Base-by-base conservation (phyloP, 1,140 invertebrate genomes). In the Agraylea sexmaculata region DNA sequence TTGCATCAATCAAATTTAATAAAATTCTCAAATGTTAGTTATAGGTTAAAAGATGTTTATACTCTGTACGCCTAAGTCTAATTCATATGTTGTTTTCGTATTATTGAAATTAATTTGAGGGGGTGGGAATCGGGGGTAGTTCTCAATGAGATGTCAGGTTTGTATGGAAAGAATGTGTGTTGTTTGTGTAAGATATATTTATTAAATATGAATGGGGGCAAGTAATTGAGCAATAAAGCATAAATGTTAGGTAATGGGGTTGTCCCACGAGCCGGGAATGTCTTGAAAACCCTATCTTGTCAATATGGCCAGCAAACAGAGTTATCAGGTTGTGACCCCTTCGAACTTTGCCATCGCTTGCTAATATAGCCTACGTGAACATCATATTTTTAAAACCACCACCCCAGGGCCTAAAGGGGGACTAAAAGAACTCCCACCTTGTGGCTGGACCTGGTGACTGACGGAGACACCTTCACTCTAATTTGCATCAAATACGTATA, bases 211-310 rank as follows among this genome's bases (percentile, higher is more conserved):
- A 20, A 18, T 35, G 18, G 22, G 13, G 18, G 18, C 13, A 6
- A n/a, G 22, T 37, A 20, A 37, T 25, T 37, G n/a, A n/a, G n/a
- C n/a, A n/a, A n/a, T 23, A 25, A 37, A 16, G 2, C 37, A 16
- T 7, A 25, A 16, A 10, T 17, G 18, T 28, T 41, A 15, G 16
- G 19, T 7, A 32, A 4, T 27, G 17, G 15, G 17, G 10, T 12
- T 12, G 16, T 16, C 10, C 32, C 21, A 19, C 39, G 44, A 38
- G 40, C 34, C 33, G 33, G 12, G 36, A 27, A 49, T 49, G 39
- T 21, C 43, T 45, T 49, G 43, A 49, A 49, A 49, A 49, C 46
- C 46, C 43, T 43, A 49, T 49, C 46, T 45, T 42, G 43, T 49
- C 46, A 45, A 49, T 45, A 49, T 49, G 29, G 27, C 33, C 21